Conservation (phyloP, 2,888 invertebrate genomes). For the Acrobasis consociella region DNA sequence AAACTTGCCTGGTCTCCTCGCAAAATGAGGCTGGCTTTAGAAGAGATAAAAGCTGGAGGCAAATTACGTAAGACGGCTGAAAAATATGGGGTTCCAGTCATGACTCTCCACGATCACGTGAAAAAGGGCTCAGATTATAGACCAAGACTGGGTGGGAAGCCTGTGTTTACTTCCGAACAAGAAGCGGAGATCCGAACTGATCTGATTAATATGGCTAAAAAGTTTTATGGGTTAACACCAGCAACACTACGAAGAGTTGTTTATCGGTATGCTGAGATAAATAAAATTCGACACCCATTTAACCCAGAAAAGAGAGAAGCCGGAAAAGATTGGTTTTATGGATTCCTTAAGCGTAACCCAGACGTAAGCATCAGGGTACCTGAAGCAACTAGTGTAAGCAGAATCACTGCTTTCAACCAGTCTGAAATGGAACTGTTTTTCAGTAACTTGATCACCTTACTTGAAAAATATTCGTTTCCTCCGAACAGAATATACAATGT, state of each 20-base stretch:
- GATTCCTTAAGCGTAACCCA: slow-evolving; percentile 12
- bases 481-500: slow-evolving; percentile 1
- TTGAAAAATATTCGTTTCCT: not conserved
- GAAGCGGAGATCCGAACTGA: not conserved
- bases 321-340: slow-evolving; percentile 11
- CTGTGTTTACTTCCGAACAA: not conserved
- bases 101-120: slow-evolving; percentile 6
- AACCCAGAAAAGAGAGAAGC: not conserved
- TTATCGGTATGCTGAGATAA: slow-evolving; percentile 4
- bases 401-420: slow-evolving; percentile 11
- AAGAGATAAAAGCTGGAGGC: not conserved
- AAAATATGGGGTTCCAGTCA: slow-evolving; percentile 10
- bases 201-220: not conserved
- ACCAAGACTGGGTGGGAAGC: slow-evolving; percentile 1
- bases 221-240: not conserved
- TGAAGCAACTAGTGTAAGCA: slow-evolving; percentile 15
- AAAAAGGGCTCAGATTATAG: slow-evolving; percentile 1
- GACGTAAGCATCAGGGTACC: slow-evolving; percentile 8
- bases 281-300: not conserved
- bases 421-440: slow-evolving; percentile 4
- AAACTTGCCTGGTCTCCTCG: slow-evolving; percentile 7
- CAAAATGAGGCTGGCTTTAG: slow-evolving; percentile 10
- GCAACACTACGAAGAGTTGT: not conserved
- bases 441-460: not conserved
- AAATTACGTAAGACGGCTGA: slow-evolving; percentile 7